Base-by-base conservation (phyloP, 2,888 invertebrate species). In the Sarcophaga caerulescens region DNA sequence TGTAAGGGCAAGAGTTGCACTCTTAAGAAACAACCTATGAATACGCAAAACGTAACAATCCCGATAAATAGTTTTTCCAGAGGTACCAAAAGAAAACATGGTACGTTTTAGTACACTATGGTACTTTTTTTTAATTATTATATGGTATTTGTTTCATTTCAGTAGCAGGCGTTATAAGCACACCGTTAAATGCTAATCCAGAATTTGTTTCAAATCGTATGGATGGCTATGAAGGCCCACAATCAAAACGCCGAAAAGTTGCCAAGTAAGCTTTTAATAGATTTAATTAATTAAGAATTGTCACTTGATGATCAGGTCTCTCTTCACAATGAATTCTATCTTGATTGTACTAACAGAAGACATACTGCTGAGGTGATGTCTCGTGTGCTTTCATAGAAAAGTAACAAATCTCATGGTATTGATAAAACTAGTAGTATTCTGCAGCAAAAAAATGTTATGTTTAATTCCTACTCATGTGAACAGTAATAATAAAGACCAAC, bases 1-100 rank as follows among this genome's bases (percentile, higher is more conserved):
- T 99, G 99, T 91, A 95, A 96, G 87, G 99, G 99, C 2, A 94
- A 94, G 87, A 95, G 95, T 87, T 97, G 97, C 90, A 95, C 95
- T 2, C 87, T 94, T 21, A 90, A 91, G 88, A 92, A 88, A 92
- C 52, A 12, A 17, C 78, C 89, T 79, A 77, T 81, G 35, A 73
- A 25, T 14, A 68, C 66, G 8, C 76, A n/a, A n/a, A 85, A 81
- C 70, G 71, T 35, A 62, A 62, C 69, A 5, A 71, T 52, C 12
- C 47, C 85, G 14, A 82, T 76, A 17, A 90, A 88, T 87, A 87
- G 89, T 44, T 87, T 90, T 77, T 89, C 89, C 45, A 90, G 90
- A 21, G 89, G 85, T 66, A 89, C 90, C 71, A 92, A 91, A 65
- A 89, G 91, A 21, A 92, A 91, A 81, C 89, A 91, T 75, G 88